A percentile compares a stretch with the other conserved stretches of the same genome.
Evolutionary conservation across 2,113 vertebrate genomes (phyloP).

Genomic region (Apteryx mantelli): DNA sequence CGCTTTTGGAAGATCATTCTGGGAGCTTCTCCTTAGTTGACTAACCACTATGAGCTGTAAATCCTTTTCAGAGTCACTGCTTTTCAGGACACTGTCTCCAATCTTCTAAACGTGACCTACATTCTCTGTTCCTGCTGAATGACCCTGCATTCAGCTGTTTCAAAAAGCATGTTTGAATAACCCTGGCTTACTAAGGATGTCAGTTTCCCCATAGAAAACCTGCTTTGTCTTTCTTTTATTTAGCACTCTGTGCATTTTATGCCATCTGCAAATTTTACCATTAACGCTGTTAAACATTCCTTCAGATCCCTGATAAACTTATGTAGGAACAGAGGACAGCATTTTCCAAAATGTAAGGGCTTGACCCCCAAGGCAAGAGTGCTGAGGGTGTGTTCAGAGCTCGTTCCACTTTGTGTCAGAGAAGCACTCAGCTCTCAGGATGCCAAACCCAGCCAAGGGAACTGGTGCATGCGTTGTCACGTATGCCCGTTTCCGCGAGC

Average conservation of each 20-base stretch:
- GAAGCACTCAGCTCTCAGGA: background rate
- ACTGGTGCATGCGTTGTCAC: accelerated
- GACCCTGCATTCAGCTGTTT: conserved; percentile 59
- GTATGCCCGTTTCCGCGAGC: background rate
- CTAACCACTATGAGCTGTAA: conserved; percentile 51
- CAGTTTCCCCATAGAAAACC: conserved; percentile 34
- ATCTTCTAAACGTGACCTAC: conserved; percentile 63
- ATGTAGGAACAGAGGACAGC: background rate
- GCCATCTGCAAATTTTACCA: conserved; percentile 7
- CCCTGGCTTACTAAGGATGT: conserved; percentile 13
- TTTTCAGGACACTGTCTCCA: conserved; percentile 59
- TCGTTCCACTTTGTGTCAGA: background rate
- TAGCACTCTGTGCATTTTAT: conserved; percentile 34
- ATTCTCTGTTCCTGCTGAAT: conserved; percentile 65
- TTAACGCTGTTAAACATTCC: conserved; percentile 8
- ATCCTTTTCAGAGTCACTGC: conserved; percentile 55
- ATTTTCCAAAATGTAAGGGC: background rate
- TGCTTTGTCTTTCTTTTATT: conserved; percentile 52
- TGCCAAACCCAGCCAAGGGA: background rate
- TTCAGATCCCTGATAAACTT: conserved; percentile 39
- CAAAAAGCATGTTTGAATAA: conserved; percentile 39
- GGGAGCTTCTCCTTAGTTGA: conserved; percentile 19
- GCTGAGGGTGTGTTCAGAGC: background rate
- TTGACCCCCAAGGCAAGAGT: background rate
- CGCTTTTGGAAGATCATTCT: background rate